A percentile compares a stretch with the other conserved stretches of the same genome.
These are phyloP conservation scores for Achatina immaculata DNA, from an alignment of 1,140 invertebrate genomes.

Conservation along the genomic window DNA sequence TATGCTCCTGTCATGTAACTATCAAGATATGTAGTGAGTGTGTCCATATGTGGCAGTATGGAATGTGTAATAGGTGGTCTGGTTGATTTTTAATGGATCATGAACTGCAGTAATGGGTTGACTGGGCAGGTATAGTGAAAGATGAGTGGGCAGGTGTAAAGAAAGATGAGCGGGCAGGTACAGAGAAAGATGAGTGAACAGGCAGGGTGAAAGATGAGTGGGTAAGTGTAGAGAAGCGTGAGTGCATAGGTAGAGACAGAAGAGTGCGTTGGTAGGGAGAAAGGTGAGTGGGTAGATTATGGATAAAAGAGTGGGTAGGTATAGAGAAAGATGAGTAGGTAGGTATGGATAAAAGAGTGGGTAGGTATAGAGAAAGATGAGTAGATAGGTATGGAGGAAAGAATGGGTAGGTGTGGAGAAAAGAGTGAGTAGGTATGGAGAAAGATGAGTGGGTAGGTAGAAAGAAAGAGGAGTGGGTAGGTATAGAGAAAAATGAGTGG, in stretches of 20 bases:
- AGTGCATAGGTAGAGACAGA: neutral
- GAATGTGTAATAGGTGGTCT: too few relatives aligned
- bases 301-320: neutral
- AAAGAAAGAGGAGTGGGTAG: neutral
- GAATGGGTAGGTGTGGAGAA: too few relatives aligned
- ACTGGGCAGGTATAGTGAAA: neutral
- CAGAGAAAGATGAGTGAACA: neutral
- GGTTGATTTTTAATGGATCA: too few relatives aligned
- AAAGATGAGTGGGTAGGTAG: neutral
- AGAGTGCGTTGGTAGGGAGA: neutral
- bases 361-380: neutral
- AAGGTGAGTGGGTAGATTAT: neutral
- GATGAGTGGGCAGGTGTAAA: neutral
- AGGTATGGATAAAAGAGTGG: neutral
- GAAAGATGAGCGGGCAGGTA: neutral
- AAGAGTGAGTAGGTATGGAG: too few relatives aligned
- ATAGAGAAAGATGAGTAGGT: neutral
- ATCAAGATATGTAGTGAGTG: too few relatives aligned
- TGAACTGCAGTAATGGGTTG: neutral
- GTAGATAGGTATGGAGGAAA: neutral
- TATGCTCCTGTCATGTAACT: too few relatives aligned
- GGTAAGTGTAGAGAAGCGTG: neutral
- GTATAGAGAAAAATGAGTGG: neutral
- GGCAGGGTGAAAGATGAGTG: neutral
- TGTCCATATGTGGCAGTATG: too few relatives aligned